Evolutionary conservation across 2,888 invertebrate species (phyloP).

Genomic region (Stenolophus ochropezus): DNA sequence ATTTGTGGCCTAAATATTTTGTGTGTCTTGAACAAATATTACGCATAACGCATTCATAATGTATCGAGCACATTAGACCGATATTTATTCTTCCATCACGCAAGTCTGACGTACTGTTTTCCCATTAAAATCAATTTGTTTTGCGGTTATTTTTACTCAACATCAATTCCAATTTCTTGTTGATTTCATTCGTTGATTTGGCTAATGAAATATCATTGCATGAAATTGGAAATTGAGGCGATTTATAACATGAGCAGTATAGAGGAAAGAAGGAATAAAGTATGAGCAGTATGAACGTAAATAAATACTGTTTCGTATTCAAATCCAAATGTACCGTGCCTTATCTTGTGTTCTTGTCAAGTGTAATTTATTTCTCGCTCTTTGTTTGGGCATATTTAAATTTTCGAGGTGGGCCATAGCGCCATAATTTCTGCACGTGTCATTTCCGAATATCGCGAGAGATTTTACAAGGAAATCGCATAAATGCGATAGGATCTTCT

Average conservation of each 20-base stretch:
- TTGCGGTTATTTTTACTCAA: slow-evolving; percentile 18
- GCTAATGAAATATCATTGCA: neutral
- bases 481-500: too few species aligned
- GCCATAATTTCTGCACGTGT: slow-evolving; percentile 24
- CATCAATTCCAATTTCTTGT: neutral
- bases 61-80: neutral
- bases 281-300: slow-evolving; percentile 44
- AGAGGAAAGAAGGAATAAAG: slow-evolving; percentile 17
- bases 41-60: slow-evolving; percentile 18
- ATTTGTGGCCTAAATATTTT: neutral
- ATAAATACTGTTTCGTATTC: slow-evolving; percentile 50
- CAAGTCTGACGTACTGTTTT: slow-evolving; percentile 22
- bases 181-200: neutral
- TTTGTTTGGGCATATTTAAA: slow-evolving; percentile 46
- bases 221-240: neutral
- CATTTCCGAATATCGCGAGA: slow-evolving; percentile 9
- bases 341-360: slow-evolving; percentile 53
- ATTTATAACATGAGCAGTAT: neutral
- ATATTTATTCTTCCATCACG: slow-evolving; percentile 25
- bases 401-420: neutral
- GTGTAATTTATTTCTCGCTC: slow-evolving; percentile 38
- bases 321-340: slow-evolving; percentile 51
- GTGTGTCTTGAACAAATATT: slow-evolving; percentile 11
- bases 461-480: neutral
- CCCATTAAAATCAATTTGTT: slow-evolving; percentile 44